Evolutionary conservation across 2,888 invertebrate genomes (phyloP).

Genomic region (Slavum lentiscoides): DNA sequence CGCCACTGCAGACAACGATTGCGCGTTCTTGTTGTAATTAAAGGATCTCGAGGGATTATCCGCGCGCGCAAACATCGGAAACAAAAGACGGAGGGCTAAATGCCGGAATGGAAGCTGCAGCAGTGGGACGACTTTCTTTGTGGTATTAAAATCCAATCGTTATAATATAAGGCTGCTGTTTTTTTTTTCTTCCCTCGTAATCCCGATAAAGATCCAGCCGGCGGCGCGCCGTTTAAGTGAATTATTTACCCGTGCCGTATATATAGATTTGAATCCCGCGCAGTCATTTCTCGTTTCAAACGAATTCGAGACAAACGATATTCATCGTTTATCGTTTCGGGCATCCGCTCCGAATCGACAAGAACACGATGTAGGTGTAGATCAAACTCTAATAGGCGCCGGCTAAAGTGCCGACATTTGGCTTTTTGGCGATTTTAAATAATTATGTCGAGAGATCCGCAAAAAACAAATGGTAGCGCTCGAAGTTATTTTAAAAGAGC

Average conservation of each 20-base stretch:
- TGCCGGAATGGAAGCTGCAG: not conserved
- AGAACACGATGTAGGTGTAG: too few relatives aligned
- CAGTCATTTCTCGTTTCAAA: not conserved
- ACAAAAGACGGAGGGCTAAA: constrained; percentile 13
- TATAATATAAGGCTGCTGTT: constrained; percentile 29
- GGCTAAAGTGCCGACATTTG: too few relatives aligned
- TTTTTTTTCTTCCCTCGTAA: constrained; percentile 26
- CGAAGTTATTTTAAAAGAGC: too few relatives aligned
- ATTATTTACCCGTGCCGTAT: constrained; percentile 5
- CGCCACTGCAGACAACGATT: not conserved
- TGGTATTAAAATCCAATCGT: constrained; percentile 35
- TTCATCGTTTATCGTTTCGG: too few relatives aligned
- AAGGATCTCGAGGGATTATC: constrained; percentile 9
- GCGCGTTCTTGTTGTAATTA: not conserved
- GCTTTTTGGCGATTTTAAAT: too few relatives aligned
- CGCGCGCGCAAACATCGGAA: not conserved
- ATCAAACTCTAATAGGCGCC: too few relatives aligned
- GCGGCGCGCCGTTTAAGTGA: not conserved
- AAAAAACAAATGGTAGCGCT: too few relatives aligned
- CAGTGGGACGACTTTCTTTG: not conserved
- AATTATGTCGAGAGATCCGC: too few relatives aligned
- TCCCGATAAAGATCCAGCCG: constrained; percentile 24
- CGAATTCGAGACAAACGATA: too few relatives aligned
- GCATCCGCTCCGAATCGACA: too few relatives aligned
- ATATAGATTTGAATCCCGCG: not conserved